Evolutionary conservation across 2,888 invertebrate genomes (phyloP), one percentile per base, ranked within the genome.

Genomic region (Gandaritis pyraliata): DNA sequence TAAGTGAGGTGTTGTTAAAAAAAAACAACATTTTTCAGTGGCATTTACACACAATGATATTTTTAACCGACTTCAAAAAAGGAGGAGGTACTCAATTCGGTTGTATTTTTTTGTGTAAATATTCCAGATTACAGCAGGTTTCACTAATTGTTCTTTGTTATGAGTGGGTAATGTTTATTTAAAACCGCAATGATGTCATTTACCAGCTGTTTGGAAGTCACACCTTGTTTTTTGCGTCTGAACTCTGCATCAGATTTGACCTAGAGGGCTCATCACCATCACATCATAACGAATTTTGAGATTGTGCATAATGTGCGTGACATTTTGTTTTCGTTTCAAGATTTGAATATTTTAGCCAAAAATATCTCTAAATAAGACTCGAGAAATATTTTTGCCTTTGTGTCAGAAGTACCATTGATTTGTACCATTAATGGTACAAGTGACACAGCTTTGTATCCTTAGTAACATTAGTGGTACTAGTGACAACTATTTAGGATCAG

Each of bases 151-250:
- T 23, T 43, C 43, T 43, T 43, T 43, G 43, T 43, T 16, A 41
- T 15, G 8, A 41, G 15, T 41, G 15, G 7, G 16, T 43, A 43
- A 49, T 39, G 45, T 58, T 57, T 62, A 49, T 50, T 56, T 36
- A 47, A 36, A 38, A 16, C 30, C 39, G 13, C 38, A 12, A 53
- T 63, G 63, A 63, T 58, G 63, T 63, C 58, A 63, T 54, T 23
- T 29, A 11, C 47, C 58, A 63, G 50, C 41, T 58, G 58, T 54
- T 63, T 63, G 15, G 36, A 38, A 18, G 30, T 43, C n/a, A 11
- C 46, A 54, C 30, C 39, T 61, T 46, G 3, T 30, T 52, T 36
- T 54, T 57, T 47, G 30, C 29, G 50, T 49, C 10, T 29, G 51
- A 51, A 41, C 23, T 54, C 18, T 12, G 36, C 48, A 33, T 53